phyloP scores from a whole-genome alignment of 1,140 invertebrate genomes.

The Sminthurinus signatus region DNA sequence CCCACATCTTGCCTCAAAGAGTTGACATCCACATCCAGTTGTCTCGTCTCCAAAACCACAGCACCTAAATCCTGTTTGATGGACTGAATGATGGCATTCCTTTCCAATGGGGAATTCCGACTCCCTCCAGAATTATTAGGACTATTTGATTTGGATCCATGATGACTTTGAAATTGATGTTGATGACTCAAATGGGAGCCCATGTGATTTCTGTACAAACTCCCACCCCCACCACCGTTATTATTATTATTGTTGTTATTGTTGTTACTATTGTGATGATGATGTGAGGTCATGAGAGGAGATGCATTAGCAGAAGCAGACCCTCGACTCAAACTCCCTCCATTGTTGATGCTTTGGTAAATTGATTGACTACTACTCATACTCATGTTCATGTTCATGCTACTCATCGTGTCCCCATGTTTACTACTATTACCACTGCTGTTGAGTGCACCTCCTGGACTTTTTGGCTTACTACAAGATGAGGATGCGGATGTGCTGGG shows the following conservation, averaged over 20 bases:
- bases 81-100: conserved; percentile 17
- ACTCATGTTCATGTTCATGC: too few relatives aligned
- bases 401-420: neutral
- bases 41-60: conserved; percentile 23
- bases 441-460: neutral
- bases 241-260: too few relatives aligned
- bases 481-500: neutral
- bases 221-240: conserved; percentile 5
- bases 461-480: neutral
- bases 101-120: conserved; percentile 7
- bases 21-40: conserved; percentile 34
- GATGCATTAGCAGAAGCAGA: conserved; percentile 24
- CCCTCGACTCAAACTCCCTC: neutral
- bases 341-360: conserved; percentile 3
- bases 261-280: too few relatives aligned
- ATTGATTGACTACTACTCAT: too few relatives aligned
- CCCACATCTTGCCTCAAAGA: conserved; percentile 37
- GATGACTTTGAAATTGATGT: too few relatives aligned
- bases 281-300: conserved; percentile 16
- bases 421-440: neutral
- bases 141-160: neutral
- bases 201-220: conserved; percentile 2
- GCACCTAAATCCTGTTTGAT: conserved; percentile 28
- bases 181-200: neutral
- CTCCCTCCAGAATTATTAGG: conserved; percentile 6